Percentiles rank a stretch among this genome's conserved stretches.
These are phyloP conservation scores for Caenorhabditis sp. DNA, from an alignment of 2,888 invertebrate genomes.

Conservation along the genomic window DNA sequence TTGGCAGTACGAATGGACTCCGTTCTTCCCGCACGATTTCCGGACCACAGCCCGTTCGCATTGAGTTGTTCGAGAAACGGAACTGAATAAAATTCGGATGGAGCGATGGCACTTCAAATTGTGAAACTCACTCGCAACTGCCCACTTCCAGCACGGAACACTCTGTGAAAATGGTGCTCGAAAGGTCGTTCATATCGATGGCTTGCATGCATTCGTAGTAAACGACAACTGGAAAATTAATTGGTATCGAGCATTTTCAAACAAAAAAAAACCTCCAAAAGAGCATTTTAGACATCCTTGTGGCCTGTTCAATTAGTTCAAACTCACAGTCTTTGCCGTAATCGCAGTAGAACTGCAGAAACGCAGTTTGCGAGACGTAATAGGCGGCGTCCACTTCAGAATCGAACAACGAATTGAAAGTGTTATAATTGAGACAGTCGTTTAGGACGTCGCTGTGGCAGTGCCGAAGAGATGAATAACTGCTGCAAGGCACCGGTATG, in stretches of 20 bases:
- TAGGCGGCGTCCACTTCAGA: constrained; percentile 41
- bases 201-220: constrained; percentile 48
- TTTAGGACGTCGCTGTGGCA: constrained; percentile 42
- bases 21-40: constrained; percentile 27
- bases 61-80: constrained; percentile 45
- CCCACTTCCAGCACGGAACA: constrained; percentile 49
- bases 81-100: constrained; percentile 20
- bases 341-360: constrained; percentile 49
- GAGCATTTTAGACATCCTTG: too few species aligned
- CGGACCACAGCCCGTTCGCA: constrained; percentile 51
- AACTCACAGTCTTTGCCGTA: constrained; percentile 44
- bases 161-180: constrained; percentile 46
- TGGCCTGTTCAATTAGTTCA: neutral
- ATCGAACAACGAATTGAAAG: constrained; percentile 32
- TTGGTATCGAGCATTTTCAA: too few species aligned
- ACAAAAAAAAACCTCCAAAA: too few species aligned
- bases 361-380: constrained; percentile 48
- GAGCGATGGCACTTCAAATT: neutral
- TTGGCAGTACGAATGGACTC: constrained; percentile 44
- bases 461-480: constrained; percentile 16
- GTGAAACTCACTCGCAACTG: constrained; percentile 43
- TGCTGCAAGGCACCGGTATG: constrained; percentile 10
- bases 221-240: constrained; percentile 33
- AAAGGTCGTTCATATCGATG: constrained; percentile 34
- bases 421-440: constrained; percentile 52